phyloP scores from a whole-genome alignment of 2,888 invertebrate species.

The Melanophora roralis region DNA sequence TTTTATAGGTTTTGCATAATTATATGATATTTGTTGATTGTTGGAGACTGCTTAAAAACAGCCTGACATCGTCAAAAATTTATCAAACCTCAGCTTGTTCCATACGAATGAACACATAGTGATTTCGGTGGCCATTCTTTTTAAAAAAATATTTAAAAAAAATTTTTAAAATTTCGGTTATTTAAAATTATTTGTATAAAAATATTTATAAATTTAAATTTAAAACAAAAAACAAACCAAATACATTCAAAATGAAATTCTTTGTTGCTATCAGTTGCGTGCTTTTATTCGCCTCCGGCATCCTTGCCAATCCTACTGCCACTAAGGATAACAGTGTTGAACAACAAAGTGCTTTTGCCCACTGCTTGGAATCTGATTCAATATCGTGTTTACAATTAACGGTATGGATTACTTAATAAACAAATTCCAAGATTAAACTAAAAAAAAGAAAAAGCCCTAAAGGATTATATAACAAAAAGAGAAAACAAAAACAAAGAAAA shows the following conservation, averaged over 20 bases:
- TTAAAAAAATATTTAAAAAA: slow-evolving; percentile 31
- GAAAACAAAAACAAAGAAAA: slow-evolving; percentile 27
- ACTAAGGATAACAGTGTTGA: slow-evolving; percentile 67
- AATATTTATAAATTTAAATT: slow-evolving; percentile 2
- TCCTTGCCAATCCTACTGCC: slow-evolving; percentile 70
- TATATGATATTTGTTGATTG: slow-evolving; percentile 69
- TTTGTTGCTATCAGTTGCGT: slow-evolving; percentile 72
- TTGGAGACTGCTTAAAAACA: slow-evolving; percentile 77
- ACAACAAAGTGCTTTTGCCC: slow-evolving; percentile 77
- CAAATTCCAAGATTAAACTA: slow-evolving; percentile 45
- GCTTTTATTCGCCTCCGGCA: slow-evolving; percentile 73
- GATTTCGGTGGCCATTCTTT: slow-evolving; percentile 74
- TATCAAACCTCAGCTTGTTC: slow-evolving; percentile 78
- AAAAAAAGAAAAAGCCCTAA: slow-evolving; percentile 14
- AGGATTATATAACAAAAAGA: slow-evolving; percentile 36
- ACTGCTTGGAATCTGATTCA: slow-evolving; percentile 81
- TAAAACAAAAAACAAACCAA: slow-evolving; percentile 14
- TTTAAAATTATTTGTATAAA: slow-evolving; percentile 1
- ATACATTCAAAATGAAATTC: slow-evolving; percentile 71
- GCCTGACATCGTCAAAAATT: slow-evolving; percentile 76
- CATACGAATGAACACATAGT: slow-evolving; percentile 77
- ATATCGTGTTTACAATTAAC: slow-evolving; percentile 82
- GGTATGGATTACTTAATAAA: slow-evolving; percentile 74
- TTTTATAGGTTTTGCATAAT: slow-evolving; percentile 68
- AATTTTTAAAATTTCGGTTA: slow-evolving; percentile 25